Conservation (phyloP, 2,113 vertebrate species). For the Cyprinodon tularosa region DNA sequence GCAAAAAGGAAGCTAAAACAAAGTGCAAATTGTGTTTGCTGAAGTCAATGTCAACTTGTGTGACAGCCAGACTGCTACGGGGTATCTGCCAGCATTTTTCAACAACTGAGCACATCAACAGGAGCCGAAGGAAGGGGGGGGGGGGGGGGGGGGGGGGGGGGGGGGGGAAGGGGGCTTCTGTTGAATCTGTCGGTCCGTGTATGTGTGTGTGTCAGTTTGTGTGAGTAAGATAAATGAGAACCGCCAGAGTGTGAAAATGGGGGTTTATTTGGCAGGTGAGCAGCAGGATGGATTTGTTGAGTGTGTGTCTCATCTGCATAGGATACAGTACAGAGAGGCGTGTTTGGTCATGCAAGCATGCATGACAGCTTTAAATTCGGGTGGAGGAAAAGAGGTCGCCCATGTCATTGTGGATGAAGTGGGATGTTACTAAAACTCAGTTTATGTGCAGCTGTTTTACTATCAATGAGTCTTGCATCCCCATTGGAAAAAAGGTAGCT, state of each 20-base stretch:
- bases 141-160: constrained; percentile 12
- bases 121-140: constrained; percentile 17
- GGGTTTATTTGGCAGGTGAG: constrained; percentile 40
- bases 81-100: constrained; percentile 54
- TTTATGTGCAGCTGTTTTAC: neutral
- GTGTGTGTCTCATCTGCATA: neutral
- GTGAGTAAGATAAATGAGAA: constrained; percentile 8
- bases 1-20: constrained; percentile 41
- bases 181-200: constrained; percentile 18
- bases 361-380: neutral
- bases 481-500: neutral
- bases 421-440: constrained; percentile 20
- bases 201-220: neutral
- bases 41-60: constrained; percentile 62
- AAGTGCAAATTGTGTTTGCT: constrained; percentile 60
- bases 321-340: neutral
- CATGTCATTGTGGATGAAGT: constrained; percentile 37
- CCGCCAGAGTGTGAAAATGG: constrained; percentile 36
- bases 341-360: neutral
- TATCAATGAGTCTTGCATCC: neutral
- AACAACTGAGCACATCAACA: constrained; percentile 45
- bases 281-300: constrained; percentile 26
- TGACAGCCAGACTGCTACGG: constrained; percentile 50
- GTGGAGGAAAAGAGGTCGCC: neutral
- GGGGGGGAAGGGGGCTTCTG: constrained; percentile 13